Base-by-base conservation (phyloP, 2,113 vertebrate genomes). In the Reinhardtius hippoglossoides region DNA sequence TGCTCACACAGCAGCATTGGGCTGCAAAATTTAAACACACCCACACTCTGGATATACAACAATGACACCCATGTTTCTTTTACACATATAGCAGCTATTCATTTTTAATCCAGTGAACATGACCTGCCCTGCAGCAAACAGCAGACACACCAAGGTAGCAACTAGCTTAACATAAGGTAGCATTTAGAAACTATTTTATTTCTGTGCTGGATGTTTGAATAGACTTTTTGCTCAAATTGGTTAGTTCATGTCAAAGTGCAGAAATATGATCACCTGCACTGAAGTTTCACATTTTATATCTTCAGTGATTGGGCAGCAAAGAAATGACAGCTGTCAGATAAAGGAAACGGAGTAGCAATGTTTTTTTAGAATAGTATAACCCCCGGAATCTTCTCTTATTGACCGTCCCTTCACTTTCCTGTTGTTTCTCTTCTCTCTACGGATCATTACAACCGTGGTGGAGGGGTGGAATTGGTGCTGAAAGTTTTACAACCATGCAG, bases 61-160 rank as follows among this genome's bases (percentile, higher is more conserved):
- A 64, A 12, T 52, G 21, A 70, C 59, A 64, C 6, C 52, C 46
- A 62, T 67, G 62, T 79, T 73, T 73, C 7, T 66, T 66, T 74
- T 55, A 42, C 59, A 66, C 56, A 64, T 18, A 13, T 54, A 56
- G 54, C 31, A 67, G 75, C 57, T 27, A 16, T 84, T 18, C n/a
- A 69, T 4, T 70, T 66, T 55, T 72, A 75, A 31, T 48, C 46
- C 46, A 5, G 9, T 14, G 46, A 13, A 18, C 46, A 18, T 18
- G 16, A 48, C 46, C 46, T 48, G 46, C 16, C 46, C 46, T 48
- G 46, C 46, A 48, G 46, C 46, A 15, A 18, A 48, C 46, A 16
- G 46, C 46, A 48, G 15, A 48, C 46, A 48, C 9, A 16, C 15
- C 46, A 7, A 18, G 46, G 46, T 18, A 50, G 46, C 46, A 6